These are phyloP conservation scores for Drosophila funebris DNA, from an alignment of 1,140 invertebrate species.

Conservation along the genomic window DNA sequence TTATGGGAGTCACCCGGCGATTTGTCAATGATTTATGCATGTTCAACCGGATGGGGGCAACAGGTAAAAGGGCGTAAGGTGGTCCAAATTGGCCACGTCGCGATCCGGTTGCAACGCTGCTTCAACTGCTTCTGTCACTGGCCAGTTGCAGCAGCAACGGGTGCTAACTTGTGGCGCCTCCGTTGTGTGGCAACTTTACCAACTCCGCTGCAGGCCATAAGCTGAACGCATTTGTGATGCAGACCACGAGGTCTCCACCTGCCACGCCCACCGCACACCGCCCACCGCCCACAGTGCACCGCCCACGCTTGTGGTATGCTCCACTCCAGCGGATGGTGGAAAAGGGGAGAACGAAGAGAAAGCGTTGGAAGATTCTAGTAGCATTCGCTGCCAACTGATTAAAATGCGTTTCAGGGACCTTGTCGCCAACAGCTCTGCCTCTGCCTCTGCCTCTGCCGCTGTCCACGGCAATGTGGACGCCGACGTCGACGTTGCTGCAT, in stretches of 20 bases:
- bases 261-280: constrained; percentile 5
- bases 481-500: constrained; percentile 48
- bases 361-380: neutral
- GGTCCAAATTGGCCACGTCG: constrained; percentile 28
- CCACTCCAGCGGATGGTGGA: too few relatives aligned
- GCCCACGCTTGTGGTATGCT: too few relatives aligned
- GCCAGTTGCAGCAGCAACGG: neutral
- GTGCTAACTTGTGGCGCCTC: constrained; percentile 26
- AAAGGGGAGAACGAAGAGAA: neutral
- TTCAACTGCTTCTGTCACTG: too few relatives aligned
- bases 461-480: constrained; percentile 19
- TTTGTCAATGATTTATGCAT: constrained; percentile 64
- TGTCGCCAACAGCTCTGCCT: constrained; percentile 5
- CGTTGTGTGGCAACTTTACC: constrained; percentile 33
- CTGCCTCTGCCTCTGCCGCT: neutral
- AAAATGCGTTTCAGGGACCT: constrained; percentile 69
- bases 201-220: constrained; percentile 40
- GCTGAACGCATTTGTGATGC: constrained; percentile 62
- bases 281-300: neutral
- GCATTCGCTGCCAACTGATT: constrained; percentile 63
- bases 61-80: constrained; percentile 9
- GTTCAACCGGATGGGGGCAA: constrained; percentile 26
- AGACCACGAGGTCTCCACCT: constrained; percentile 46
- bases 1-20: constrained; percentile 35
- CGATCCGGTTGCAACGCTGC: neutral